These are phyloP conservation scores for Mastigias papua DNA, from an alignment of 30 jellyfish, hydroid and myxozoan genomes.

Conservation along the genomic window DNA sequence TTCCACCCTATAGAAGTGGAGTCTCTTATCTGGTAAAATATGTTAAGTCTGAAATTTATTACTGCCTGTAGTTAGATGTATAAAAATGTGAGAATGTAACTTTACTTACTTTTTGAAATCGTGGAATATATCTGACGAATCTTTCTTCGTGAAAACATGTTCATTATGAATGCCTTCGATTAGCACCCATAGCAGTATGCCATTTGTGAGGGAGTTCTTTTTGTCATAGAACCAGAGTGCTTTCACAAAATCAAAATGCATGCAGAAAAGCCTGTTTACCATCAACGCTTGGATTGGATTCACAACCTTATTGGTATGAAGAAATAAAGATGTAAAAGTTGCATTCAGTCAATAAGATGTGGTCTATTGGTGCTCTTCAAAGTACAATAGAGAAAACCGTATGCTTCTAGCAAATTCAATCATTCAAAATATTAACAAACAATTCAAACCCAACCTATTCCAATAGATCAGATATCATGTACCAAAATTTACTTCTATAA, in stretches of 20 bases:
- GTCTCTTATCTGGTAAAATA: too few relatives aligned
- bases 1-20: too few relatives aligned
- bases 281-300: not conserved
- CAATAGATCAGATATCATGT: too few relatives aligned
- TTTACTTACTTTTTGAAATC: not conserved
- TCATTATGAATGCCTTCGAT: not conserved
- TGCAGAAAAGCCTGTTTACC: not conserved
- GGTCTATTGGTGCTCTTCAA: too few relatives aligned
- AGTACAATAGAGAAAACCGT: too few relatives aligned
- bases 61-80: not conserved
- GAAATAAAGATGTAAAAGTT: too few relatives aligned
- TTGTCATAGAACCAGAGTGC: not conserved
- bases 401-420: too few relatives aligned
- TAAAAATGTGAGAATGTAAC: not conserved
- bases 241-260: not conserved
- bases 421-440: too few relatives aligned
- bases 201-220: not conserved
- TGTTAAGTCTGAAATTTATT: too few relatives aligned
- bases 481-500: too few relatives aligned
- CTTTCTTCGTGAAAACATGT: not conserved
- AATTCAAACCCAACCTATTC: too few relatives aligned
- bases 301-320: not conserved
- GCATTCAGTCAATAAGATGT: too few relatives aligned
- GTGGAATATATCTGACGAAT: not conserved
- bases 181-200: not conserved